These are phyloP conservation scores for Sepiola atlantica DNA, from an alignment of 2,888 invertebrate species.

Conservation along the genomic window DNA sequence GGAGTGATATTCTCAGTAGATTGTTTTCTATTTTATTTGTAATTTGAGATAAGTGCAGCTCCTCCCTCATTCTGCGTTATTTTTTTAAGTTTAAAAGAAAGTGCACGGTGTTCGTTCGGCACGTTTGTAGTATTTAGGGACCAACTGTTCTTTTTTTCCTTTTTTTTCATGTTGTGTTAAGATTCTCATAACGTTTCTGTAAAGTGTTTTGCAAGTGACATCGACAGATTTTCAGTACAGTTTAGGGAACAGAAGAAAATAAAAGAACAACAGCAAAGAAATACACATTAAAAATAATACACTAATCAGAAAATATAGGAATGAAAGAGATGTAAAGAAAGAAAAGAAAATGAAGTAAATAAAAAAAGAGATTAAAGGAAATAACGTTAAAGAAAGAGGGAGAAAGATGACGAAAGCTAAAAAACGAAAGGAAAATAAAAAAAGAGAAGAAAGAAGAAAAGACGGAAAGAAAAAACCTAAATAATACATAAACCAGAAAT, in stretches of 20 bases:
- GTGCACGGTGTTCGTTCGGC: too few relatives aligned
- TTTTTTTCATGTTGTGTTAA: too few relatives aligned
- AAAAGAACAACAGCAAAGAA: background rate
- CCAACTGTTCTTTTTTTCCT: too few relatives aligned
- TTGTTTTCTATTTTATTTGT: background rate
- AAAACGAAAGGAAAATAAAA: too few relatives aligned
- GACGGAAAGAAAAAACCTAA: background rate
- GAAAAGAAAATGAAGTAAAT: background rate
- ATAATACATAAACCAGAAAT: background rate
- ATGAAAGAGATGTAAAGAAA: background rate
- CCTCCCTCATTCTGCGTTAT: too few relatives aligned
- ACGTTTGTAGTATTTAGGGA: too few relatives aligned
- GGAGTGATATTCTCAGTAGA: background rate
- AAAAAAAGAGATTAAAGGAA: background rate
- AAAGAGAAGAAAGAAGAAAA: too few relatives aligned
- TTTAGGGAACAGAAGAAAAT: too few relatives aligned
- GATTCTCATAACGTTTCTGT: background rate
- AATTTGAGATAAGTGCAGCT: background rate
- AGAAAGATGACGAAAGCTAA: too few relatives aligned
- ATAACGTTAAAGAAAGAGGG: background rate
- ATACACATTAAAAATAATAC: too few relatives aligned
- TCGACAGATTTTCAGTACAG: background rate
- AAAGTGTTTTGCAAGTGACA: background rate
- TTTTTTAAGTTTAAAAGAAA: background rate
- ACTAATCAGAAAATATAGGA: too few relatives aligned